These are phyloP conservation scores for Leucoraja ocellata DNA, from an alignment of 2,797 vertebrate species.

Conservation along the genomic window DNA sequence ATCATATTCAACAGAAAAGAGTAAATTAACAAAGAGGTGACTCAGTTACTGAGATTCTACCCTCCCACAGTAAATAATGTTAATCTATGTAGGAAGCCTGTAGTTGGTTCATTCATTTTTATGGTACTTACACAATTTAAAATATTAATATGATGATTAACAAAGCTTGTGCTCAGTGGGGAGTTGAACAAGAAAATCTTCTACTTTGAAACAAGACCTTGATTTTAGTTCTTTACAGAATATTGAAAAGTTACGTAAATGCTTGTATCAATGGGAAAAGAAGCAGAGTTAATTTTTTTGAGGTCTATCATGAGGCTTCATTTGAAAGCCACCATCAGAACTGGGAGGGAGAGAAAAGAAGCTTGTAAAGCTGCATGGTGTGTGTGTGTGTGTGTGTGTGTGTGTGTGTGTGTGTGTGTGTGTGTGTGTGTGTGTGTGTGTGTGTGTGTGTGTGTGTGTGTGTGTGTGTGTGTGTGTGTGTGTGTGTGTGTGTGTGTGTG, in stretches of 20 bases:
- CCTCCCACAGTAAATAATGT: neutral
- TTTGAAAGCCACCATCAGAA: too few relatives aligned
- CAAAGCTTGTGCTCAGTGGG: neutral
- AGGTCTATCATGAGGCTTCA: too few relatives aligned
- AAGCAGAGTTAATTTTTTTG: too few relatives aligned
- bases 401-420: too few relatives aligned
- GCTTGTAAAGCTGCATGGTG: too few relatives aligned
- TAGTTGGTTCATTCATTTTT: neutral
- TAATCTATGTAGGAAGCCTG: neutral
- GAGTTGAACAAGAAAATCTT: neutral
- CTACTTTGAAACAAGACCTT: neutral
- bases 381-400: too few relatives aligned
- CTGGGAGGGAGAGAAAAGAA: too few relatives aligned
- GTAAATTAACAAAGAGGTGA: neutral
- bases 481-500: too few relatives aligned
- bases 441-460: too few relatives aligned
- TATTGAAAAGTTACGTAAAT: neutral
- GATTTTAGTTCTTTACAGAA: neutral
- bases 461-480: too few relatives aligned
- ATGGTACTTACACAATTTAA: neutral
- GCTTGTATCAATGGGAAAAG: too few relatives aligned
- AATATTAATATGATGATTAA: neutral
- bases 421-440: too few relatives aligned
- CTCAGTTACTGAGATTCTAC: neutral
- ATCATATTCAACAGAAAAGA: neutral